phyloP scores from a whole-genome alignment of 1,140 invertebrate genomes.

The Lepidurus couesii region DNA sequence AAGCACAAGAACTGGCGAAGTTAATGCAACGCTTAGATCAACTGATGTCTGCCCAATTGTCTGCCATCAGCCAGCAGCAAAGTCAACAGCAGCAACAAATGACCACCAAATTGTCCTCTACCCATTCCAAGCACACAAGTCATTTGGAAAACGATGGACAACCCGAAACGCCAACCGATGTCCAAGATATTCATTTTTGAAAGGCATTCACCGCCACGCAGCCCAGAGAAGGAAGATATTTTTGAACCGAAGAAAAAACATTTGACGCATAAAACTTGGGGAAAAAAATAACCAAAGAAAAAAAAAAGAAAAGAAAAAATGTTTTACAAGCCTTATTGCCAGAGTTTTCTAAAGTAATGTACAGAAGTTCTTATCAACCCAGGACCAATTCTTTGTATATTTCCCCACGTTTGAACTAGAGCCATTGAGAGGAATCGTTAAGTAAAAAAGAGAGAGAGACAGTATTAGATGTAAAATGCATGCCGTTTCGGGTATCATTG shows the following conservation, averaged over 20 bases:
- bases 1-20: background rate
- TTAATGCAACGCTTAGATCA: slow-evolving; percentile 33
- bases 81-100: slow-evolving; percentile 33
- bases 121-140: slow-evolving; percentile 29
- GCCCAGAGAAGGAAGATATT: slow-evolving; percentile 1
- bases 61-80: slow-evolving; percentile 35
- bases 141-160: slow-evolving; percentile 31
- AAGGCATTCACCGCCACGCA: slow-evolving; percentile 7
- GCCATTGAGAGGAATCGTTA: too few species aligned
- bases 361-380: slow-evolving; percentile 12
- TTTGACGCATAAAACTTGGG: background rate
- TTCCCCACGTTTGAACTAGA: background rate
- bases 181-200: slow-evolving; percentile 38
- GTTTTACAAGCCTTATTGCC: background rate
- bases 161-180: slow-evolving; percentile 38
- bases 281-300: background rate
- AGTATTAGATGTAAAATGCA: background rate
- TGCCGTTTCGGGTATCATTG: background rate
- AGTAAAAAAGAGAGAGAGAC: background rate
- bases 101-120: slow-evolving; percentile 19
- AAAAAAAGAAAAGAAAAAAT: background rate
- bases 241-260: background rate
- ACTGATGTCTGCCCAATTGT: slow-evolving; percentile 34
- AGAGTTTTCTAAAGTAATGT: slow-evolving; percentile 25
- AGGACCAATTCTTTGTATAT: slow-evolving; percentile 24